Base-by-base conservation (phyloP, 1,140 invertebrate species). In the Trissolcus basalis region DNA sequence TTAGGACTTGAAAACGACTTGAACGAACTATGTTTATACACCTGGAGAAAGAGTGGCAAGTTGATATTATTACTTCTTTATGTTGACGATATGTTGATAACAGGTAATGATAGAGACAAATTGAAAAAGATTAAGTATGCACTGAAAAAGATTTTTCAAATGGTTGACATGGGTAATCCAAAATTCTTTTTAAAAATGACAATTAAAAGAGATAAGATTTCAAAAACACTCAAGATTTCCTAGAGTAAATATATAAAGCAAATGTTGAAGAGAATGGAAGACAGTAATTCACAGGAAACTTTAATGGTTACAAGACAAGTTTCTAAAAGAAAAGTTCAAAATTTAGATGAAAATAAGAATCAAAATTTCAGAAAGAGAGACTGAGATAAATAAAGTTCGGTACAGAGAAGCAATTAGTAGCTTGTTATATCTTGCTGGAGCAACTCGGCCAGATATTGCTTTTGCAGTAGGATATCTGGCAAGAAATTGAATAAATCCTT, bases 401-500 rank as follows among this genome's bases (percentile, higher is more conserved):
- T 85, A 78, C 56, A 56, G 76, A 65, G 78, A 83, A 69, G 58
- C 76, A 5, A 79, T 87, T 9, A n/a, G 39, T 8, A 43, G 39
- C 12, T 43, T 43, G 11, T n/a, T 43, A 43, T 43, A 43, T 43
- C 11, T 43, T 9, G 39, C 82, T 0, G 54, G 77, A 14, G 72
- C 59, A 32, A 85, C 85, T 6, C 63, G 85, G 65, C 87, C 86
- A 11, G 83, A 88, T 59, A 86, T 88, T 11, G 27, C 77, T 7
- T 86, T 72, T 80, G 74, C 82, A 2, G 81, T 84, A 27, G 81
- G 76, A 33, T 76, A 36, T 16, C 45, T 83, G 10, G 32, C 81
- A 11, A 68, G 61, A 56, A 54, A 49, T 55, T 85, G 79, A 36
- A 33, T 32, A 14, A 35, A 59, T 12, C 78, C 79, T 11, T 55